These are phyloP conservation scores for Cichlasoma orientale DNA, from an alignment of 2,797 vertebrate species.

Conservation along the genomic window DNA sequence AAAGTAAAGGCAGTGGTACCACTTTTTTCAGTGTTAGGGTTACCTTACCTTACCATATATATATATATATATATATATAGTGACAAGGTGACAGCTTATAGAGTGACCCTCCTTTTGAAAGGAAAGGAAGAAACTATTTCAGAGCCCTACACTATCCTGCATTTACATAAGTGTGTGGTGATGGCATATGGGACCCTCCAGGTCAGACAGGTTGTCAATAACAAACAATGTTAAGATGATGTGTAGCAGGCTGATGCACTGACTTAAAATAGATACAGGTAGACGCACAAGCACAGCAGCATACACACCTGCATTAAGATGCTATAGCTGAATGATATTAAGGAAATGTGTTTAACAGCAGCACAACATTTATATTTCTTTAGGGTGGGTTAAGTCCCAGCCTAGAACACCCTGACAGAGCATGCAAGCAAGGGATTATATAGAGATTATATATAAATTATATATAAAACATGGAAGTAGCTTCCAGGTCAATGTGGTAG, in stretches of 20 bases:
- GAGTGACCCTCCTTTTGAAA: slow-evolving; percentile 25
- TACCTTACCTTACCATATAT: too few species aligned
- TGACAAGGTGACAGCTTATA: slow-evolving; percentile 28
- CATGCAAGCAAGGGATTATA: background rate
- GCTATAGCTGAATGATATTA: background rate
- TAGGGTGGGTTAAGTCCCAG: background rate
- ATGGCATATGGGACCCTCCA: background rate
- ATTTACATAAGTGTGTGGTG: slow-evolving; percentile 42
- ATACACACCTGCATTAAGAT: background rate
- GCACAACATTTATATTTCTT: background rate
- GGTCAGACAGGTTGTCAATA: slow-evolving; percentile 58
- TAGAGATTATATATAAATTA: too few species aligned
- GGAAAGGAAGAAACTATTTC: slow-evolving; percentile 29
- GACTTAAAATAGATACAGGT: slow-evolving; percentile 15
- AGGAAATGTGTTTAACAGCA: background rate
- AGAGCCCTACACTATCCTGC: background rate
- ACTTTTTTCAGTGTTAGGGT: too few species aligned
- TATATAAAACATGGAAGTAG: background rate
- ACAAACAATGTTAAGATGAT: slow-evolving; percentile 45
- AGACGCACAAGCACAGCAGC: background rate
- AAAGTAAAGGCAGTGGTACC: too few species aligned
- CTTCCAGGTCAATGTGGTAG: background rate
- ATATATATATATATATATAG: background rate
- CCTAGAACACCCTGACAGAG: background rate
- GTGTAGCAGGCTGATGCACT: slow-evolving; percentile 18